Base-by-base conservation (phyloP, 92 coral and sea anemone species). In the Palythoa heliodiscus region DNA sequence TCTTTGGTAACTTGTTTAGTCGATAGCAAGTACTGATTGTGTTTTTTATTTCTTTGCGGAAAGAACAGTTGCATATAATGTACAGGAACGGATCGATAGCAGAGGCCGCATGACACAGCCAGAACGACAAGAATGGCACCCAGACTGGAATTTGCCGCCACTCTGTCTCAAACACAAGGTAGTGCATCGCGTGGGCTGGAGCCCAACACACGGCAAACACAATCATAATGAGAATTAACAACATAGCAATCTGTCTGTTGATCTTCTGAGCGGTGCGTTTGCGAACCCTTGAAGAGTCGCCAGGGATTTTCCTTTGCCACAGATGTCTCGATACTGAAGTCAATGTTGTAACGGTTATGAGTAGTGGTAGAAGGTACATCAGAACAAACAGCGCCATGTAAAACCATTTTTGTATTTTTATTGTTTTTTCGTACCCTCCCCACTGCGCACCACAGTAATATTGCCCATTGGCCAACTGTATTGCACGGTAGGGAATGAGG, bases 171-270 rank as follows among this genome's bases (percentile, higher is more conserved):
- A 84, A 88, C 81, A 52, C 63, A 39, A 87, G 69, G 22, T 87
- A 86, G 71, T 93, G 97, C 92, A 93, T 91, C 60, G 82, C 40
- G 47, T 93, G 97, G 0, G 89, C 95, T 1, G 97, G 97, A 54
- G 90, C 86, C 87, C 95, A 90, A 55, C 92, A 93, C 12, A 90
- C 48, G 2, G 95, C 92, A 70, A 93, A 93, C 1, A 89, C 90
- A 10, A 73, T 55, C 20, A 93, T 93, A 15, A 93, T 88, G 13
- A 73, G 79, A 64, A 93, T 52, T 7, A 93, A 94, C 77, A 93
- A 86, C 39, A 83, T 88, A 19, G 91, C 74, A 61, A 91, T 89
- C 71, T 83, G 92, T 61, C 90, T 89, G 54, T 92, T 93, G 35
- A 84, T 88, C 38, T 69, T 71, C 38, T 72, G 78, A 22, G 92